A percentile compares a stretch with the other conserved stretches of the same genome.
These are phyloP conservation scores for Theonella swinhoei DNA, from an alignment of 37 sponge, comb jelly and placozoan genomes.

Conservation along the genomic window DNA sequence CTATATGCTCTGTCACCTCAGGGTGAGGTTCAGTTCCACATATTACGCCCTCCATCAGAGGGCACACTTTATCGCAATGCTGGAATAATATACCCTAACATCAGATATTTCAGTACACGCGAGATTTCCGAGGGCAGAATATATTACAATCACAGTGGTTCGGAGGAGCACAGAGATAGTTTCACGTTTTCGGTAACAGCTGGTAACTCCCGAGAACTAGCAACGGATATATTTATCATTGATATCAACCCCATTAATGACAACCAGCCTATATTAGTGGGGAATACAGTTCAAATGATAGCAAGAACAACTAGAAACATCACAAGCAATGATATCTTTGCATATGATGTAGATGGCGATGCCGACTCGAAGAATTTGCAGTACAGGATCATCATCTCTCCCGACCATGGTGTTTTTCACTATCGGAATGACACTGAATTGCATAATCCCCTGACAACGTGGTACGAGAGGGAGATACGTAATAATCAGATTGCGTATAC, in stretches of 20 bases:
- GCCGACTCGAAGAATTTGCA: constrained; percentile 9
- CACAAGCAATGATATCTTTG: not conserved
- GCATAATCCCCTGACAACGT: not conserved
- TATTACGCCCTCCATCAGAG: not conserved
- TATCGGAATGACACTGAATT: not conserved
- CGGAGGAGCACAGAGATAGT: constrained; percentile 25
- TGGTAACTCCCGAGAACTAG: not conserved
- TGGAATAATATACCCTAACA: not conserved
- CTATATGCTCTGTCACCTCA: constrained; percentile 36
- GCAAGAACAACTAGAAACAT: constrained; percentile 7
- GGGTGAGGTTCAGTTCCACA: constrained; percentile 12
- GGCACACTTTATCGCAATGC: not conserved
- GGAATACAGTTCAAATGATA: not conserved
- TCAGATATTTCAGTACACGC: not conserved
- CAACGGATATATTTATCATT: constrained; percentile 7
- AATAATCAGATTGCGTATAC: not conserved
- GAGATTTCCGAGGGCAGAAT: constrained; percentile 16
- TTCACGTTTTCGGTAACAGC: constrained; percentile 35
- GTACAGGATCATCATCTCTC: not conserved
- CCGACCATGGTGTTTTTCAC: constrained; percentile 19
- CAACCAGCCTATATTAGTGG: constrained; percentile 22
- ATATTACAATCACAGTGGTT: constrained; percentile 19
- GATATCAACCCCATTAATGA: constrained; percentile 51
- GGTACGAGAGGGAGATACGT: not conserved
- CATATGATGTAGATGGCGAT: constrained; percentile 51